Base-by-base conservation (phyloP, 2,888 invertebrate species). In the Andrena praecox region DNA sequence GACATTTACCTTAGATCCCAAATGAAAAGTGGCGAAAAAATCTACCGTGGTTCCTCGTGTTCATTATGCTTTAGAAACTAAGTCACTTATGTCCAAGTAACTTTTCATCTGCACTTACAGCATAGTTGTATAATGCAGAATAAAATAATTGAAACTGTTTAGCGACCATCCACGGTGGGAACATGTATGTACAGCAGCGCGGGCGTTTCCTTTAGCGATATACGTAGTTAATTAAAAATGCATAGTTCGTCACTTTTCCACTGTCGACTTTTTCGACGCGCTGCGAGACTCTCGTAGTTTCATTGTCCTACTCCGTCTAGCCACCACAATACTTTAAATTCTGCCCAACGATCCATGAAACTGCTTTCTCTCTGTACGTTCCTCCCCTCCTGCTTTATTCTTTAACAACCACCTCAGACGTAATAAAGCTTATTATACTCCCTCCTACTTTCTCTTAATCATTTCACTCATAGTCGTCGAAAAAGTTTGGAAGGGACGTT, bases 291-390 rank as follows among this genome's bases (percentile, higher is more conserved):
- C 64, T 71, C 52, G 27, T 67, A 74, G 63, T 69, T 74, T 70
- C 79, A 63, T 69, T 52, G 50, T 63, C n/a, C n/a, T 5, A 60
- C 33, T 56, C 42, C 48, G 56, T 62, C 42, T 75, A 69, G 67
- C 60, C 33, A 66, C 42, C 59, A 48, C 69, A 60, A 50, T 69
- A 77, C 71, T 87, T 87, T 63, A 87, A 75, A 87, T 87, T 87
- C 87, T 66, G 63, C 7, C 66, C 85, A 50, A 82, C 87, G 80
- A 78, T 56, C 77, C 59, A 64, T 82, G 80, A 82, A 77, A 79
- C 78, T 80, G 80, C 86, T 86, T 87, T 87, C 87, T 87, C 82
- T 68, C 59, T 74, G 64, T 68, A 54, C 70, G 29, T 63, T 56
- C 77, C 64, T 75, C 27, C 48, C 48, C 33, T 77, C 59, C 50